Evolutionary conservation across 2,888 invertebrate species (phyloP), one percentile per base, ranked within the genome.

Genomic region (Stenolophus ochropezus): DNA sequence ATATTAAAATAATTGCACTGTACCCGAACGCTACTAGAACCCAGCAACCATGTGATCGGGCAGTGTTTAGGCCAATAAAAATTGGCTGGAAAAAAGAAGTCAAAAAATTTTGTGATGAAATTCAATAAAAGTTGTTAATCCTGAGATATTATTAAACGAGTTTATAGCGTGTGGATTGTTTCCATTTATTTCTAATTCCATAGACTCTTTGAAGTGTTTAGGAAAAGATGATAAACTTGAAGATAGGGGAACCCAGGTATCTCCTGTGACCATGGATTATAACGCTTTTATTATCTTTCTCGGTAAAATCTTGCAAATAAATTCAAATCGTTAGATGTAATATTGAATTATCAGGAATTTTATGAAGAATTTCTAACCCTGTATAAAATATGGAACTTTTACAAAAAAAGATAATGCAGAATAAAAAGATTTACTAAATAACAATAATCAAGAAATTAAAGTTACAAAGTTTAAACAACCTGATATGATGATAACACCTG

Each of bases 1-100:
- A 74, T 5, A 85, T 85, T 53, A 84, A 85, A 75, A n/a, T 86
- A 18, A 84, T 85, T 56, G 84, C 84, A 47, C 83, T 87, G 25
- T 85, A 84, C 61, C 86, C 86, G 11, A 86, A 86, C 81, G 84
- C 85, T 23, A 85, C 86, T 14, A 84, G 85, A 77, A 82, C 86
- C 49, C 42, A 86, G 5, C 87, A 87, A 81, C 87, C 86, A 1
- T 83, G 85, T 14, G 86, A 86, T 83, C 86, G 86, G 21, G 83
- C 85, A 80, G 86, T 85, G 82, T 85, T 87, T 85, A 80, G 85
- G 16, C 83, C 86, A 80, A 33, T 85, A 1, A 84, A 85, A 83
- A 74, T 42, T 21, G 77, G 49, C 5, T 85, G 84, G 84, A 73
- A 82, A 75, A 79, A 73, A 56, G 47, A 21, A n/a, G 81, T 82